phyloP scores from a whole-genome alignment of 2,113 vertebrate genomes.

The Lepus americanus region DNA sequence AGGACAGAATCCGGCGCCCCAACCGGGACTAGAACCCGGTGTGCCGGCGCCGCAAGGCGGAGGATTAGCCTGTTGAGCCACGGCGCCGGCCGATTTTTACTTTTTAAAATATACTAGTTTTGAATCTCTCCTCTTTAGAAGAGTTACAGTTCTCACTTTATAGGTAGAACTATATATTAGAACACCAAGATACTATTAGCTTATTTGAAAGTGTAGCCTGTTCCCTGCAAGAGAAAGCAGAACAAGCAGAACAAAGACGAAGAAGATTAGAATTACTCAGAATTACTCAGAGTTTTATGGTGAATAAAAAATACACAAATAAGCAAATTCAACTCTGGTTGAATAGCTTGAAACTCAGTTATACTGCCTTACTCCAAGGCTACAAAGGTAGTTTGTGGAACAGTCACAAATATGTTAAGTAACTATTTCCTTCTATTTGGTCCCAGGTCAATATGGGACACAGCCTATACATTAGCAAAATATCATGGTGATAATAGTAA shows the following conservation, averaged over 20 bases:
- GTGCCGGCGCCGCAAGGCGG: too few species aligned
- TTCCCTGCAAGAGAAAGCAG: slow-evolving; percentile 50
- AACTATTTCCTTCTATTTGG: background rate
- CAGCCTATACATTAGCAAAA: background rate
- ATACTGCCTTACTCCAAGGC: background rate
- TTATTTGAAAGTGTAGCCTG: slow-evolving; percentile 24
- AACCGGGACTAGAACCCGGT: too few species aligned
- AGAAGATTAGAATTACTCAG: background rate
- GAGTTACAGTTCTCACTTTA: background rate
- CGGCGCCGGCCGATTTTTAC: too few species aligned
- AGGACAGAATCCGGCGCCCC: too few species aligned
- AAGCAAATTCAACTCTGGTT: slow-evolving; percentile 12
- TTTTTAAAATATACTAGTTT: background rate
- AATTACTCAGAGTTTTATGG: background rate
- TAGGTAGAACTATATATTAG: background rate
- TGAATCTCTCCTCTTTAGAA: background rate
- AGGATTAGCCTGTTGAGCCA: too few species aligned
- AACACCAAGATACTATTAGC: background rate
- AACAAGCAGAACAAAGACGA: background rate
- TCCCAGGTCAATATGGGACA: background rate
- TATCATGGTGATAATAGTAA: background rate
- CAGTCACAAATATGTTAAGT: background rate
- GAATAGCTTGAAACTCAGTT: slow-evolving; percentile 40
- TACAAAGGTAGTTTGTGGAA: background rate
- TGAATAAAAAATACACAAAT: background rate